These are phyloP conservation scores for Drosophila helvetica DNA, from an alignment of 2,888 invertebrate species.

Conservation along the genomic window DNA sequence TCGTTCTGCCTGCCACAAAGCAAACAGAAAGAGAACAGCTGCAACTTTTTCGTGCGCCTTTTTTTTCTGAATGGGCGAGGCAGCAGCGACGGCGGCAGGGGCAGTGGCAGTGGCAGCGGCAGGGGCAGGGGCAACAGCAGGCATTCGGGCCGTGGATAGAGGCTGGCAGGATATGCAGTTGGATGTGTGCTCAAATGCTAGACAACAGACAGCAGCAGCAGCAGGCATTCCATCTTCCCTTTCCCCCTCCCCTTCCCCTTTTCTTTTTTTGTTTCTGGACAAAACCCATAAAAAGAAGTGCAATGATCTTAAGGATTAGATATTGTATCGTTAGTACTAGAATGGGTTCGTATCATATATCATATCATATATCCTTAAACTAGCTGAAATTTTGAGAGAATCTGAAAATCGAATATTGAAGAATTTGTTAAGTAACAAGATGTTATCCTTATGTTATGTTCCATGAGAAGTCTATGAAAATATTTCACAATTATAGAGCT, in stretches of 20 bases:
- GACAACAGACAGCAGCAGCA: slow-evolving; percentile 29
- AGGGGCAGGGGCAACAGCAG: slow-evolving; percentile 32
- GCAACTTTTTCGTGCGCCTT: slow-evolving; percentile 69
- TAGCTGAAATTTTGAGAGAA: slow-evolving; percentile 10
- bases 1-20: slow-evolving; percentile 47
- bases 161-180: slow-evolving; percentile 72
- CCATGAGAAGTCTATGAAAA: neutral
- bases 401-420: slow-evolving; percentile 6
- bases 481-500: neutral
- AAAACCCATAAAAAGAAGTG: slow-evolving; percentile 49
- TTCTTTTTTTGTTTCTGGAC: neutral
- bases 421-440: neutral
- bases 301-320: slow-evolving; percentile 55
- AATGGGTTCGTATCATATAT: slow-evolving; percentile 8
- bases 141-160: slow-evolving; percentile 48
- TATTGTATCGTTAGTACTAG: neutral
- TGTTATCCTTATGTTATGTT: too few species aligned
- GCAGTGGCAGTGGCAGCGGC: slow-evolving; percentile 12
- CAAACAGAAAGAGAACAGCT: slow-evolving; percentile 66
- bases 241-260: neutral
- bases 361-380: slow-evolving; percentile 13
- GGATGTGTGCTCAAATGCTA: slow-evolving; percentile 20
- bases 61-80: slow-evolving; percentile 61
- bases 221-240: slow-evolving; percentile 2
- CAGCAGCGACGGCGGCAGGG: slow-evolving; percentile 5